Base-by-base conservation (phyloP, 2,113 vertebrate genomes). In the Brienomyrus brachyistius region DNA sequence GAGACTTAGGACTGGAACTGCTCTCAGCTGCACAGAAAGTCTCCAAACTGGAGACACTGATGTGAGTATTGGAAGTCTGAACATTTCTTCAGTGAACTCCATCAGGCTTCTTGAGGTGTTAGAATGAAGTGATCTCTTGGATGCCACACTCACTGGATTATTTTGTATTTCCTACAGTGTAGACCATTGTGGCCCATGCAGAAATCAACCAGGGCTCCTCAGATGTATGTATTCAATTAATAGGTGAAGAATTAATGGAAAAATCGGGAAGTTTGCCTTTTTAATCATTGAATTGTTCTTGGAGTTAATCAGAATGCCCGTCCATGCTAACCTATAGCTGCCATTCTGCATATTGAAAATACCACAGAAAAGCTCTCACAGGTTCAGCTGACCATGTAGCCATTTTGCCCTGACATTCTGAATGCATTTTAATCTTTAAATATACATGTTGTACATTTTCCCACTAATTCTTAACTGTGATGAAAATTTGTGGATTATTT, bases 181-280 rank as follows among this genome's bases (percentile, higher is more conserved):
- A 48, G 90, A 92, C 0, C 45, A 91, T 0, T n/a, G 47, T 84
- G 92, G 94, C 86, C 74, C 8, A 45, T 80, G 90, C 13, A 56
- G 92, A 17, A 89, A 93, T 88, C 92, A 51, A 89, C 88, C 87
- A 48, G 92, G 93, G 45, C 66, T 94, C 1, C 92, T 91, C 83
- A 95, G 94, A 93, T 94, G 94, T 94, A 92, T 56, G 85, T 87
- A 31, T 87, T 40, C 27, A 92, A 93, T 92, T 31, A n/a, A 88
- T 0, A 5, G 35, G 31, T 48, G 43, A 70, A 70, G 5, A 31
- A 9, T 27, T 45, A 35, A n/a, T 45, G 10, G 10, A 5, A n/a
- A 2, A 11, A 35, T 87, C 59, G 0, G 1, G 19, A 66, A 5
- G n/a, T 23, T 27, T 19, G 19, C 77, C 1, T 82, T 17, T 40